phyloP scores from a whole-genome alignment of 2,113 vertebrate species.

The Leptocoma aspasia region DNA sequence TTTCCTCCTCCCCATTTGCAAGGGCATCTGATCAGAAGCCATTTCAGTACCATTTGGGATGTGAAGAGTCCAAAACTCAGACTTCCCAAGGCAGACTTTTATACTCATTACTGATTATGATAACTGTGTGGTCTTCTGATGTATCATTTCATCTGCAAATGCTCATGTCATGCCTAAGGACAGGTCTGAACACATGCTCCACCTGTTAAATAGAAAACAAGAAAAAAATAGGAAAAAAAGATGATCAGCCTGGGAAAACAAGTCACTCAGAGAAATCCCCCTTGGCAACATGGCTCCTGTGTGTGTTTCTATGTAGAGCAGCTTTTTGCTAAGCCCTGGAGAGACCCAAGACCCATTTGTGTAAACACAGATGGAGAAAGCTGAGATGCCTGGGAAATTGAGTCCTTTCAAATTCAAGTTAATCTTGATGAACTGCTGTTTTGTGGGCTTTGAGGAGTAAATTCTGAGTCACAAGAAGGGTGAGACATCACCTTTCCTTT shows the following conservation, averaged over 20 bases:
- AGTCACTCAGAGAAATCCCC: not conserved
- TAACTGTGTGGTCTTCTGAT: not conserved
- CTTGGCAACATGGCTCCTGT: not conserved
- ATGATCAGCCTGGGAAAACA: not conserved
- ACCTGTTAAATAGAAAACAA: not conserved
- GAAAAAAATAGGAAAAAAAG: not conserved
- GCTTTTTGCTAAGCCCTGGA: not conserved
- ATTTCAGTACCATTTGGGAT: not conserved
- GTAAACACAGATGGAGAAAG: constrained; percentile 32
- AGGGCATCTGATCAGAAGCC: not conserved
- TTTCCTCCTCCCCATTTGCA: not conserved
- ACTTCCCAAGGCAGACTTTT: not conserved
- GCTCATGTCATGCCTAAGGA: not conserved
- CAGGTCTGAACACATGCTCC: not conserved
- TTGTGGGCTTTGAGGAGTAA: not conserved
- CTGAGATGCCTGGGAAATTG: constrained; percentile 9
- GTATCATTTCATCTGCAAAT: not conserved
- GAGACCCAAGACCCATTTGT: not conserved
- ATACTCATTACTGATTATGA: not conserved
- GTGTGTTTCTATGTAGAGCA: not conserved
- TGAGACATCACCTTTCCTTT: not conserved
- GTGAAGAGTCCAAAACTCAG: not conserved
- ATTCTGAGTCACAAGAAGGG: not conserved
- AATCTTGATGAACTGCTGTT: constrained; percentile 10
- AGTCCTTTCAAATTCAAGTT: not conserved